Base-by-base conservation (phyloP, 2,888 invertebrate species). In the Hyppa rectilinea region DNA sequence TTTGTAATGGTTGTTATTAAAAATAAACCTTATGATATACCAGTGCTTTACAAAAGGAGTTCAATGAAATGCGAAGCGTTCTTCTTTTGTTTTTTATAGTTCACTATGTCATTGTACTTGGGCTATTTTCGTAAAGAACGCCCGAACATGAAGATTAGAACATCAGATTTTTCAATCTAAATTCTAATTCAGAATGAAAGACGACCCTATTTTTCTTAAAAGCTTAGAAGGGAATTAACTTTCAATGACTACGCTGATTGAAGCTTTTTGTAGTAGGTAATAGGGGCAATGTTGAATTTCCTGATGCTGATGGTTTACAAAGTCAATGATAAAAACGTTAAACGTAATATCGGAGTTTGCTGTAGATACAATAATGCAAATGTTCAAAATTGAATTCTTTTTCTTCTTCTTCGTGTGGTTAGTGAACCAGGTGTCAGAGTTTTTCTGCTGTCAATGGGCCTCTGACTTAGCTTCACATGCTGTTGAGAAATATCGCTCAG, bases 181-280 rank as follows among this genome's bases (percentile, higher is more conserved):
- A 63, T 71, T 78, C 78, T 67, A 77, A 64, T 81, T 61, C 23
- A 6, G 50, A 23, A 1, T 34, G 20, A 64, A 69, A 61, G 40
- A 2, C 40, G 45, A 53, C 0, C 23, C 38, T 58, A 47, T 75
- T 80, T 68, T 64, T 68, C 59, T 47, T 34, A 4, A 29, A 56
- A 29, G 64, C 80, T 69, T 67, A 58, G 43, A 75, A 43, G 47
- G 47, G 34, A 68, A 80, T 80, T 56, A 61, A 58, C 63, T 47
- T 47, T 61, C 60, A 64, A 68, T 77, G 80, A 76, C 81, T 38
- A 43, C 10, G 43, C 75, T 49, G 59, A 67, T 65, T 65, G 72
- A n/a, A 60, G 31, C 2, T 68, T 80, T 64, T 65, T 63, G 50
- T 47, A 36, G 26, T 47, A 50, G 14, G 26, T 40, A 55, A 40